Base-by-base conservation (phyloP, 2,888 invertebrate genomes). In the Papilio gigon region DNA sequence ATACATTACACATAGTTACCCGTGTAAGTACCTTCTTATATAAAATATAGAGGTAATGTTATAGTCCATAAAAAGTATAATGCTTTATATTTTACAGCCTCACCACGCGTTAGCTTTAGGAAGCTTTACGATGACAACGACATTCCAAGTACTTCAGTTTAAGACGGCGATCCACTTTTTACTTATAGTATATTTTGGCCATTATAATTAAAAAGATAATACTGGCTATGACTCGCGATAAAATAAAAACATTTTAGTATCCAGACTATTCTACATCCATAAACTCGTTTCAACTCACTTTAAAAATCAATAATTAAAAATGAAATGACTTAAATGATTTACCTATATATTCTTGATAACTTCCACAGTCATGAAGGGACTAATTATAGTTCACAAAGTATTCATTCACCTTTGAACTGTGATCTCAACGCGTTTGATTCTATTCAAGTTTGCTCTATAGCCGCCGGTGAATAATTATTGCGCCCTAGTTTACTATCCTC, bases 21-120 rank as follows among this genome's bases (percentile, higher is more conserved):
- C n/a, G n/a, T n/a, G n/a, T n/a, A n/a, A n/a, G 40, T 40, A 42
- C 42, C 9, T 44, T 44, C 11, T 33, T 44, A 17, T 12, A 33
- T 63, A 63, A 63, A 35, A 22, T 12, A 14, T 35, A 17, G 33
- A 63, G 62, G 33, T 63, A 47, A 47, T 33, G 62, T 33, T 47
- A 63, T 63, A 33, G 47, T 62, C 20, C 47, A 63, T 63, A 63
- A 63, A 63, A 63, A 35, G 30, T 35, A 63, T 63, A 63, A 63
- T 42, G 62, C 33, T 47, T 63, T 63, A 47, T 35, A 35, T 63
- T 63, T 63, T 63, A 62, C 62, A 47, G 35, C 47, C 22, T 35
- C 33, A 22, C 47, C 35, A 22, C 47, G 22, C 14, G 42, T 44
- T 33, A 35, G 33, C 62, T 63, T 50, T 35, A 9, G 53, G 50